These are phyloP conservation scores for Nothoprocta perdicaria DNA, from an alignment of 2,113 vertebrate genomes.

Conservation along the genomic window DNA sequence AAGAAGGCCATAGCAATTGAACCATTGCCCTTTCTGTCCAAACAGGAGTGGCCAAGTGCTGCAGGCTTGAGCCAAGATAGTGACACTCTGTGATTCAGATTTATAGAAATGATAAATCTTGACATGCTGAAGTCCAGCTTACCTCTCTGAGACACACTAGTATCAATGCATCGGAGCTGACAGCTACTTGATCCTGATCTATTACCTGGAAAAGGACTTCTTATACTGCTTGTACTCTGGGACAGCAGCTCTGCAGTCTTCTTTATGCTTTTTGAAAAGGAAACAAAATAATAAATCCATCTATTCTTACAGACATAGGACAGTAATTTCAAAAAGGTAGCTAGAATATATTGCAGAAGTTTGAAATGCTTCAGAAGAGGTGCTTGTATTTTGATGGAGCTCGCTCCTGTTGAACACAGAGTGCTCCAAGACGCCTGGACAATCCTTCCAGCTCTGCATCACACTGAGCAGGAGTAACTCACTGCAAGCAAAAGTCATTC, in stretches of 20 bases:
- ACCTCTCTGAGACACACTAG: background rate
- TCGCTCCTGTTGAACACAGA: background rate
- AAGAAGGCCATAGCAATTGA: background rate
- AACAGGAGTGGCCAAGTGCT: background rate
- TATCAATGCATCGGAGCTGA: background rate
- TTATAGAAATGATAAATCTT: background rate
- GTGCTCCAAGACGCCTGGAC: background rate
- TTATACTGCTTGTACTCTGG: background rate
- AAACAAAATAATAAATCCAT: background rate
- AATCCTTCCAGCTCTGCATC: background rate
- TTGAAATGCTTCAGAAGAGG: background rate
- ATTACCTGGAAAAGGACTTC: slow-evolving; percentile 47
- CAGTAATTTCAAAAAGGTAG: background rate
- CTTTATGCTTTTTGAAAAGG: slow-evolving; percentile 37
- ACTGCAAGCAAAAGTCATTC: background rate
- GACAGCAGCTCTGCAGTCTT: slow-evolving; percentile 14
- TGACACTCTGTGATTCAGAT: background rate
- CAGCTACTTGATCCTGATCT: background rate
- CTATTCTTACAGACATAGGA: background rate
- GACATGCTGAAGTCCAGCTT: background rate
- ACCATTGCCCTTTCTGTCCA: background rate
- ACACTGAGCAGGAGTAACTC: background rate
- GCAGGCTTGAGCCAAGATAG: background rate
- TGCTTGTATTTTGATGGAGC: background rate
- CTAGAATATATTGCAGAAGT: background rate